Conservation (phyloP, 2,797 vertebrate species). For the Parauchenoglanis punctatus region DNA sequence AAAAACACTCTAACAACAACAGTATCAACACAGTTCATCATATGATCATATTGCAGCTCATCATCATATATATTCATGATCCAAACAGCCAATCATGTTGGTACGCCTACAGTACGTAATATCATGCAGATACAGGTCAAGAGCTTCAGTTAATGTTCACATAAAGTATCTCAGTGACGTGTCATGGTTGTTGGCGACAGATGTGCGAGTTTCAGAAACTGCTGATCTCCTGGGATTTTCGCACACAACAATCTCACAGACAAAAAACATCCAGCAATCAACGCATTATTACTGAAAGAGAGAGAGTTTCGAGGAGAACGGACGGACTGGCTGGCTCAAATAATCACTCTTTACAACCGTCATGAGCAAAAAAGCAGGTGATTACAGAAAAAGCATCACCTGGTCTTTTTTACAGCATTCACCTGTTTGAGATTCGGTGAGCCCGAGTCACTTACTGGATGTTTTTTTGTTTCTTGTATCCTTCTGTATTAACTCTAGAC, state of each 20-base stretch:
- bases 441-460: not conserved
- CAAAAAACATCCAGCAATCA: not conserved
- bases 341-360: not conserved
- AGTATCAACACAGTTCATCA: not conserved
- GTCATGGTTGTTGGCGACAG: not conserved
- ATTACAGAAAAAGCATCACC: not conserved
- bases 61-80: not conserved
- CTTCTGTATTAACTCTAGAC: not conserved
- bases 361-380: not conserved
- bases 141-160: not conserved
- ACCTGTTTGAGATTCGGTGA: not conserved
- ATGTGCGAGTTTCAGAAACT: not conserved
- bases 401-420: not conserved
- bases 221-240: not conserved
- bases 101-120: not conserved
- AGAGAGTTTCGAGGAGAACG: not conserved
- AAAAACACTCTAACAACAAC: not conserved
- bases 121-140: not conserved
- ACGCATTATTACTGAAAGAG: not conserved
- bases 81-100: not conserved
- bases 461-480: not conserved
- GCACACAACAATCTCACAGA: not conserved
- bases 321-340: not conserved
- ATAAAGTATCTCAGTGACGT: not conserved
- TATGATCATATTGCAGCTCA: not conserved